phyloP scores from a whole-genome alignment of 2,113 vertebrate genomes.

The Cyanocitta stelleri region DNA sequence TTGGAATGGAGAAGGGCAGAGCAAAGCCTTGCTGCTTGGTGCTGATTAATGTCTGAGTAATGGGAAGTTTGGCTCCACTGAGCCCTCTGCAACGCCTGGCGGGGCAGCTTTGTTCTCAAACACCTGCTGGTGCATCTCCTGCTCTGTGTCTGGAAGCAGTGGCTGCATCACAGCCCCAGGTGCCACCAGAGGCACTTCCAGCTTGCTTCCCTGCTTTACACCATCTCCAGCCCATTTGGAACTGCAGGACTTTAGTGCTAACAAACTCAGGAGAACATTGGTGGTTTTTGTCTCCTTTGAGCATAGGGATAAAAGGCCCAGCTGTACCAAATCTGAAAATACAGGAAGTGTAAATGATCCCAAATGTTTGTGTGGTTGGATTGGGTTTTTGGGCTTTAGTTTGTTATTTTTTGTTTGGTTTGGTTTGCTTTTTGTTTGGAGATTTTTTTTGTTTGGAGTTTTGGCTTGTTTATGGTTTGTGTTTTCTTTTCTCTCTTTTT shows the following conservation, averaged over 20 bases:
- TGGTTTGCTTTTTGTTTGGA: not conserved
- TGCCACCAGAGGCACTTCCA: accelerated
- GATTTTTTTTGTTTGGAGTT: not conserved
- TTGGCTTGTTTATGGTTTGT: not conserved
- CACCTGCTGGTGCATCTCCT: not conserved
- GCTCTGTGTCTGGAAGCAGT: not conserved
- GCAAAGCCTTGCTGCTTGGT: not conserved
- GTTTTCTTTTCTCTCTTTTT: too few species aligned
- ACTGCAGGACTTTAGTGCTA: accelerated
- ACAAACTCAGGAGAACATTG: accelerated
- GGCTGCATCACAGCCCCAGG: accelerated
- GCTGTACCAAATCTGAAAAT: not conserved
- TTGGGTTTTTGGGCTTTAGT: accelerated
- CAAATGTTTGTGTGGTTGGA: not conserved
- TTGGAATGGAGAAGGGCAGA: not conserved
- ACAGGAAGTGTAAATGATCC: not conserved
- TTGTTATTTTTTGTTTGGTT: not conserved
- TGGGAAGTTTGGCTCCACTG: not conserved
- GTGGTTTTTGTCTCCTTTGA: not conserved
- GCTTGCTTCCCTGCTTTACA: not conserved
- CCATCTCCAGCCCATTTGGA: not conserved
- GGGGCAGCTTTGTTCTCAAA: not conserved
- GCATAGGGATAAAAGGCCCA: not conserved
- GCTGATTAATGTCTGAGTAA: not conserved
- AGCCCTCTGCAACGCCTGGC: not conserved